phyloP scores from a whole-genome alignment of 2,888 invertebrate species.

The Aradus depressus region DNA sequence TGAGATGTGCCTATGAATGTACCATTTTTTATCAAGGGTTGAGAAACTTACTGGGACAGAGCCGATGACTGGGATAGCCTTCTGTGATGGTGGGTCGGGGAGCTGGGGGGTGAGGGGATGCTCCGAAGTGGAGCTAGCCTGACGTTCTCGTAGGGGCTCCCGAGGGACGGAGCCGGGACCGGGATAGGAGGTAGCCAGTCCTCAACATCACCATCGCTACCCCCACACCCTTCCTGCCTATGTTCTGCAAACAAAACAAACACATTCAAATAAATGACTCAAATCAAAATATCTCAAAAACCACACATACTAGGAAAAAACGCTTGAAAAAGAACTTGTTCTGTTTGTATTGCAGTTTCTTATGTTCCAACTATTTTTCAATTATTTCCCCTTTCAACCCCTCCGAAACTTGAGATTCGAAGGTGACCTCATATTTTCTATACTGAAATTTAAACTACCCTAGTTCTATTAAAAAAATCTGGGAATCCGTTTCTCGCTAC shows the following conservation, averaged over 20 bases:
- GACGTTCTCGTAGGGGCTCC: slow-evolving; percentile 54
- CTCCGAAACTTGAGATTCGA: too few species aligned
- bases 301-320: too few species aligned
- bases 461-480: too few species aligned
- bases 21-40: background rate
- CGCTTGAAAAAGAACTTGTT: too few species aligned
- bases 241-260: slow-evolving; percentile 34
- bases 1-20: background rate
- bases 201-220: slow-evolving; percentile 37
- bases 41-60: slow-evolving; percentile 45
- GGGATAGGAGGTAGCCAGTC: slow-evolving; percentile 56
- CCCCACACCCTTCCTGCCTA: slow-evolving; percentile 34
- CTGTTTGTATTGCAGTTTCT: too few species aligned
- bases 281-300: too few species aligned
- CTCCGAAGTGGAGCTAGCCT: slow-evolving; percentile 42
- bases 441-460: too few species aligned
- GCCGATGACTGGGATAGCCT: slow-evolving; percentile 48
- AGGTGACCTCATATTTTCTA: too few species aligned
- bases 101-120: slow-evolving; percentile 23
- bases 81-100: slow-evolving; percentile 35
- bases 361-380: too few species aligned
- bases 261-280: background rate
- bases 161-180: slow-evolving; percentile 48
- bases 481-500: too few species aligned
- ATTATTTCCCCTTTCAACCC: too few species aligned